These are phyloP conservation scores for Flabesymbios commensalis DNA, from an alignment of 2,888 invertebrate species.

Conservation along the genomic window DNA sequence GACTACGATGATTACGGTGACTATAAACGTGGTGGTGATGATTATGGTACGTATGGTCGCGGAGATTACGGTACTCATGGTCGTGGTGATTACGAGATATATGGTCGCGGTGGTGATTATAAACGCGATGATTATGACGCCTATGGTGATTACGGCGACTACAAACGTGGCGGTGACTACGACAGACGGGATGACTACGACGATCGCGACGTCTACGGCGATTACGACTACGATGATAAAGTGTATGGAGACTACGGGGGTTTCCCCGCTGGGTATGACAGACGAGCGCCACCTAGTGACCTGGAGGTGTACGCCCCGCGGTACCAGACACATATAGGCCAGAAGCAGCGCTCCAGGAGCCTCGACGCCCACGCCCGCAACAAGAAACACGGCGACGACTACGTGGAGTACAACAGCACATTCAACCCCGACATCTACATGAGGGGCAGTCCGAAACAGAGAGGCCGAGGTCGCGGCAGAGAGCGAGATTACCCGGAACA, in stretches of 20 bases:
- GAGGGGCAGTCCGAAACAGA: background rate
- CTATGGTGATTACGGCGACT: too few relatives aligned
- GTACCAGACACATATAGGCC: background rate
- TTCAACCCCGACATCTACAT: background rate
- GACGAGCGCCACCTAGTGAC: background rate
- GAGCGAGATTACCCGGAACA: background rate
- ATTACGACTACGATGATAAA: background rate
- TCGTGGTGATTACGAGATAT: too few relatives aligned
- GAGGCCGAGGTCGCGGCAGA: background rate
- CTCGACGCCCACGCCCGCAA: background rate
- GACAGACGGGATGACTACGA: slow-evolving; percentile 7
- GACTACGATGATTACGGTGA: too few relatives aligned
- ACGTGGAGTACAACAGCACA: background rate
- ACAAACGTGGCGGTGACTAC: too few relatives aligned
- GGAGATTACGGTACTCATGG: too few relatives aligned
- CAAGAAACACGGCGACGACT: background rate
- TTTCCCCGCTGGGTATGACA: too few relatives aligned
- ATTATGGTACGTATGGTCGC: too few relatives aligned
- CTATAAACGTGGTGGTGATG: too few relatives aligned
- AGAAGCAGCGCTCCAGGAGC: background rate
- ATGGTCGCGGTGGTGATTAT: too few relatives aligned
- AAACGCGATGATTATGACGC: too few relatives aligned
- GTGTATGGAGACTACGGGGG: too few relatives aligned
- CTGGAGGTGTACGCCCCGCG: background rate
- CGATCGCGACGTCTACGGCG: slow-evolving; percentile 4